Evolutionary conservation across 2,113 vertebrate species (phyloP), one percentile per base, ranked within the genome.

Genomic region (Sebastes fasciatus): DNA sequence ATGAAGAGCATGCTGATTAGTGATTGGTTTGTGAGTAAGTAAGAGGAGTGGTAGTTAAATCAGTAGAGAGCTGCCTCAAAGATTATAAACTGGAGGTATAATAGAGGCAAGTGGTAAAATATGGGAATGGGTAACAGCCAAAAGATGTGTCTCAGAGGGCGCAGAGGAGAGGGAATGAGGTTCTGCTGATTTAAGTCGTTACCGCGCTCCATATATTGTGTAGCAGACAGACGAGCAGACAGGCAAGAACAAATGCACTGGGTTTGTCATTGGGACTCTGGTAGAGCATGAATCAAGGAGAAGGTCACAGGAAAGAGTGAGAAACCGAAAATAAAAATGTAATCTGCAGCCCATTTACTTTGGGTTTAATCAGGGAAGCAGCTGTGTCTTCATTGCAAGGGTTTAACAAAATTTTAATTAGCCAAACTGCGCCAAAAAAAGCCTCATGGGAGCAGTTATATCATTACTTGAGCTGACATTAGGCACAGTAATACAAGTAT

Each of bases 381-480:
- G 81, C 74, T 76, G 88, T 75, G 76, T 71, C 64, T 66, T 84
- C 52, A 12, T 48, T 54, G 34, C 61, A 75, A 48, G 60, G 66
- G 12, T 79, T 75, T 72, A n/a, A 68, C 70, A 54, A 72, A 40
- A 64, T 17, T 82, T 73, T 77, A 79, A 87, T 89, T 73, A 80
- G 82, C 71, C 69, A 73, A 87, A 87, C 61, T 51, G 54, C 0
- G 16, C 61, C 81, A 54, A 74, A 74, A 71, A 78, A 67, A 26
- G 46, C 34, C 76, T 11, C 67, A 51, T 34, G 73, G 64, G 80
- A 70, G 13, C 14, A 57, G 49, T 43, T n/a, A 72, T 74, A 57
- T 66, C 62, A 55, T 57, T 49, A 42, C 42, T 64, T 54, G 11
- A 70, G 77, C 52, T 74, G 77, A 43, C 77, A 67, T 48, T 9